These are phyloP conservation scores for Volucella inflata DNA, from an alignment of 2,888 invertebrate genomes.

Conservation along the genomic window DNA sequence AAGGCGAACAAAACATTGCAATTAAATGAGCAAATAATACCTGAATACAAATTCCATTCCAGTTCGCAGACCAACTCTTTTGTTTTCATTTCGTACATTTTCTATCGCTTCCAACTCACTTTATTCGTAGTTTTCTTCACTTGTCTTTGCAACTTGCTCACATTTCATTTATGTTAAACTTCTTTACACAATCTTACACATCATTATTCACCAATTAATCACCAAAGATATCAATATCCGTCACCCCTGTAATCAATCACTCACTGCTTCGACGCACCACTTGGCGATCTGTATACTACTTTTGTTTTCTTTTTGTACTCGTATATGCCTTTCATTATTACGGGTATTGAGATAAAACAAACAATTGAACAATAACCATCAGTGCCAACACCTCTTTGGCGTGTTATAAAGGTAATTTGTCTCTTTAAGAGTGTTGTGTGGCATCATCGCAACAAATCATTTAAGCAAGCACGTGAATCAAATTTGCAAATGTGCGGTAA, in stretches of 20 bases:
- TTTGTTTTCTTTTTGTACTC: neutral
- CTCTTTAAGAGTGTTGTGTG: slow-evolving; percentile 14
- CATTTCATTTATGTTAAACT: neutral
- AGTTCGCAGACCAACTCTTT: slow-evolving; percentile 57
- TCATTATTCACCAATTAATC: slow-evolving; percentile 41
- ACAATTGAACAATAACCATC: slow-evolving; percentile 64
- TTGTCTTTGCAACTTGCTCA: slow-evolving; percentile 13
- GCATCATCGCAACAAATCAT: slow-evolving; percentile 31
- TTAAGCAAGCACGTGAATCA: slow-evolving; percentile 49
- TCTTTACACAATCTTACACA: neutral
- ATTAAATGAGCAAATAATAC: too few species aligned
- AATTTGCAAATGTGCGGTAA: slow-evolving; percentile 70
- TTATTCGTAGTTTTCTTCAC: too few species aligned
- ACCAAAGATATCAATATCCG: slow-evolving; percentile 42
- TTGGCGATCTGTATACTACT: too few species aligned
- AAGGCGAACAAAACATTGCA: too few species aligned
- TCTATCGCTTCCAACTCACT: neutral
- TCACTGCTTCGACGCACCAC: slow-evolving; percentile 27
- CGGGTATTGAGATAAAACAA: slow-evolving; percentile 47
- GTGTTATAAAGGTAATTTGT: slow-evolving; percentile 44
- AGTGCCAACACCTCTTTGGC: slow-evolving; percentile 43
- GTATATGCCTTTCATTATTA: slow-evolving; percentile 35
- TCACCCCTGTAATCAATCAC: slow-evolving; percentile 36
- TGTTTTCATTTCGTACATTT: neutral
- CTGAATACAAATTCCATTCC: too few species aligned